These are phyloP conservation scores for Urosaurus nigricauda DNA, from an alignment of 2,797 vertebrate species.

Conservation along the genomic window DNA sequence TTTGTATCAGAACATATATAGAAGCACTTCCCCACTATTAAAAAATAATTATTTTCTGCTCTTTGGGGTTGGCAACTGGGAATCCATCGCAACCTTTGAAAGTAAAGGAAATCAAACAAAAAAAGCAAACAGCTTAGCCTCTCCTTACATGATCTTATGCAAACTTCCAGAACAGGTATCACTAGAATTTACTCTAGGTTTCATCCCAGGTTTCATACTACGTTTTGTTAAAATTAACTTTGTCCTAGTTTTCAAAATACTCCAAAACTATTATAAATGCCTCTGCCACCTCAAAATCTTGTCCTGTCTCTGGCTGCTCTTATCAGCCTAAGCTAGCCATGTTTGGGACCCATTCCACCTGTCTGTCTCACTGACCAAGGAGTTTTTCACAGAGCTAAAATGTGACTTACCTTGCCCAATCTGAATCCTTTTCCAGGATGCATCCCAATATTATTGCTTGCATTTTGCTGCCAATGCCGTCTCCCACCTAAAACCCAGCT, in stretches of 20 bases:
- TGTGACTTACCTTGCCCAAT: too few relatives aligned
- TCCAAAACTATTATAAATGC: neutral
- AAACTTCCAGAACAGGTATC: constrained; percentile 3
- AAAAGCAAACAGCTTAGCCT: constrained; percentile 21
- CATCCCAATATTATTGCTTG: too few relatives aligned
- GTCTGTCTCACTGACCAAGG: neutral
- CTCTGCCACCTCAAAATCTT: neutral
- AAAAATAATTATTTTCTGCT: constrained; percentile 56
- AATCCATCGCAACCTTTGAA: constrained; percentile 57
- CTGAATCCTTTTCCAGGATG: too few relatives aligned
- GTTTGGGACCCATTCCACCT: neutral
- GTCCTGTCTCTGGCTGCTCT: neutral
- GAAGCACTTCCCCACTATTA: constrained; percentile 45
- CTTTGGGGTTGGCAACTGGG: constrained; percentile 44
- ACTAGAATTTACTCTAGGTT: neutral
- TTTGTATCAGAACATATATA: constrained; percentile 36
- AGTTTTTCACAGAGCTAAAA: too few relatives aligned
- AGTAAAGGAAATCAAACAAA: constrained; percentile 48
- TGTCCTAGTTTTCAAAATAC: neutral
- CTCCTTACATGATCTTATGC: neutral
- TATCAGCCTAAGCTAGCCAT: neutral
- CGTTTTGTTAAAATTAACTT: too few relatives aligned
- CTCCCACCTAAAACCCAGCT: too few relatives aligned
- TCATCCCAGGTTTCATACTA: neutral
- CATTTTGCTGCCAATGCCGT: too few relatives aligned